Percentiles rank a stretch among this genome's conserved stretches.
Evolutionary conservation across 2,113 vertebrate genomes (phyloP).

Genomic region (Toxotes jaculatrix): DNA sequence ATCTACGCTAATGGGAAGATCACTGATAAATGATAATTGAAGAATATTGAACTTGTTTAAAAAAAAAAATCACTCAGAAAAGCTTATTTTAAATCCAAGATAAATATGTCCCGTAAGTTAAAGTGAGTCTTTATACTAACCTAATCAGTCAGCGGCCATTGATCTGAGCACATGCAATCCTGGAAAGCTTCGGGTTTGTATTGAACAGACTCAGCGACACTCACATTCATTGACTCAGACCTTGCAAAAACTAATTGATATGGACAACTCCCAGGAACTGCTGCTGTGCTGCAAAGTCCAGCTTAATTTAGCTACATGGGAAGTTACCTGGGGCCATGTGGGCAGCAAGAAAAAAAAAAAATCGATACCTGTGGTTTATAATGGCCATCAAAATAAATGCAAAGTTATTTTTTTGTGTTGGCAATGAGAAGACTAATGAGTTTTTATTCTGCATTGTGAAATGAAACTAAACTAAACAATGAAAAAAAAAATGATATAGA

Average conservation of each 20-base stretch:
- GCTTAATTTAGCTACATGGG: conserved; percentile 39
- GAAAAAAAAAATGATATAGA: background rate
- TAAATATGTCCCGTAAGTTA: conserved; percentile 29
- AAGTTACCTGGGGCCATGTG: background rate
- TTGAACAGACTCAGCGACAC: conserved; percentile 30
- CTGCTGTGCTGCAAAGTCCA: conserved; percentile 13
- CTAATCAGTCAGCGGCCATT: conserved; percentile 47
- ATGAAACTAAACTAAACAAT: background rate
- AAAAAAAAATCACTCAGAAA: background rate
- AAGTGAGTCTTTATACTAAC: conserved; percentile 32
- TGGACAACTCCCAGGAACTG: conserved; percentile 40
- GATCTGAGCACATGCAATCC: conserved; percentile 31
- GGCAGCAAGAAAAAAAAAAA: conserved; percentile 1
- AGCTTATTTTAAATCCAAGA: conserved; percentile 33
- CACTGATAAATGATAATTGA: conserved; percentile 33
- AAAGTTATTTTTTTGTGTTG: conserved; percentile 3
- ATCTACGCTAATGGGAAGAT: conserved; percentile 6
- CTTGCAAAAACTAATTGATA: conserved; percentile 44
- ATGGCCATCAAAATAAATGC: background rate
- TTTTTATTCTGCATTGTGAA: conserved; percentile 28
- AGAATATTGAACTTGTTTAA: conserved; percentile 32
- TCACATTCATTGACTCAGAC: conserved; percentile 47
- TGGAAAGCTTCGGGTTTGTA: conserved; percentile 35
- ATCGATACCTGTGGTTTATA: conserved; percentile 33
- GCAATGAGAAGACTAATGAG: conserved; percentile 28